Evolutionary conservation across 2,888 invertebrate genomes (phyloP).

Genomic region (Digitonthophagus gazella): DNA sequence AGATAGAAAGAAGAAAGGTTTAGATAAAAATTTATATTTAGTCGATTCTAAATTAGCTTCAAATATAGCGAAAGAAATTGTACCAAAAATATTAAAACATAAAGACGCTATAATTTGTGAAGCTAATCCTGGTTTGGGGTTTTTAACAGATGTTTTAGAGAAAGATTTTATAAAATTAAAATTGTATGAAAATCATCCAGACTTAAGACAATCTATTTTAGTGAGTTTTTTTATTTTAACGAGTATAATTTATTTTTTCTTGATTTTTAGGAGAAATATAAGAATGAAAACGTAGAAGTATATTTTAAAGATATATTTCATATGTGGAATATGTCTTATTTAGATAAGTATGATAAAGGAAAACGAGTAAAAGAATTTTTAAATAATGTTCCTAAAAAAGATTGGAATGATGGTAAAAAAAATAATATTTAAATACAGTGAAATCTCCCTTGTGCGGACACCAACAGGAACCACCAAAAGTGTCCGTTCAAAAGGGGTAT

Average conservation of each 20-base stretch:
- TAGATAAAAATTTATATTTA: constrained; percentile 31
- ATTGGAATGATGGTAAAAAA: constrained; percentile 52
- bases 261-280: constrained; percentile 49
- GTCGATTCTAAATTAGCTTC: constrained; percentile 28
- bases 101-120: constrained; percentile 56
- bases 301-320: constrained; percentile 60
- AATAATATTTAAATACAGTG: constrained; percentile 38
- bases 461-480: no score
- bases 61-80: constrained; percentile 27
- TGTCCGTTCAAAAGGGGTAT: no score
- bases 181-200: constrained; percentile 58
- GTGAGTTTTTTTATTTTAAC: no score
- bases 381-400: constrained; percentile 52
- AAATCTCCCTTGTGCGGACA: no score
- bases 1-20: constrained; percentile 15
- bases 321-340: constrained; percentile 57
- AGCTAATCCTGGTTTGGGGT: constrained; percentile 68
- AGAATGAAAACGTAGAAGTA: constrained; percentile 49
- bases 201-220: constrained; percentile 55
- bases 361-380: constrained; percentile 57
- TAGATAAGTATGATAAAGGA: constrained; percentile 60
- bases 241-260: constrained; percentile 38
- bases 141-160: constrained; percentile 61
- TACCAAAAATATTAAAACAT: constrained; percentile 33
- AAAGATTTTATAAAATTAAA: constrained; percentile 54